Evolutionary conservation across 2,113 vertebrate genomes (phyloP).

Genomic region (Falco punctatus): DNA sequence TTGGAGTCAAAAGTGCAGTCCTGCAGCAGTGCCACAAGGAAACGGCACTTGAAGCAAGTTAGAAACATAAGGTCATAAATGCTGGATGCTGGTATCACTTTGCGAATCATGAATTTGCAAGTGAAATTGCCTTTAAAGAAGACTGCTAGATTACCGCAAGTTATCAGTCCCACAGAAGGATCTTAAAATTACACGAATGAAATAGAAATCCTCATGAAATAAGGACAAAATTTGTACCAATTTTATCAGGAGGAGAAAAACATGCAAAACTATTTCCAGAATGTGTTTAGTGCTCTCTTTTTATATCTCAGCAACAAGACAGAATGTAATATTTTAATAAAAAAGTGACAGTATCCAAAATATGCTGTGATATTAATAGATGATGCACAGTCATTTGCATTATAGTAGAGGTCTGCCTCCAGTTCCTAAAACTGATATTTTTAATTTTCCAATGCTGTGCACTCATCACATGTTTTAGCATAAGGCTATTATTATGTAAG

Average conservation of each 20-base stretch:
- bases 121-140: neutral
- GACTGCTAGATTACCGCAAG: neutral
- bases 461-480: neutral
- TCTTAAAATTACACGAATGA: neutral
- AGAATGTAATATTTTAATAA: conserved; percentile 14
- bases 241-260: neutral
- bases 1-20: neutral
- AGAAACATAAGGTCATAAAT: neutral
- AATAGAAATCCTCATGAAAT: neutral
- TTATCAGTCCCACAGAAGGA: neutral
- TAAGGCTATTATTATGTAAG: neutral
- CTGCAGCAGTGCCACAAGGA: neutral
- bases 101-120: neutral
- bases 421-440: neutral
- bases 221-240: neutral
- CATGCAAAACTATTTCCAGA: neutral
- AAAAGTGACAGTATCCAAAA: neutral
- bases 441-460: neutral
- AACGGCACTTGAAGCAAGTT: neutral
- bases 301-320: neutral
- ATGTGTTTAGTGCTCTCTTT: neutral
- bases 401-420: neutral
- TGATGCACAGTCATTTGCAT: neutral
- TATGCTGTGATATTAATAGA: neutral
- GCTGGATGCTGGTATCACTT: neutral